Evolutionary conservation across 1,140 invertebrate species (phyloP), one percentile per base, ranked within the genome.

Genomic region (Antheraea mylitta): DNA sequence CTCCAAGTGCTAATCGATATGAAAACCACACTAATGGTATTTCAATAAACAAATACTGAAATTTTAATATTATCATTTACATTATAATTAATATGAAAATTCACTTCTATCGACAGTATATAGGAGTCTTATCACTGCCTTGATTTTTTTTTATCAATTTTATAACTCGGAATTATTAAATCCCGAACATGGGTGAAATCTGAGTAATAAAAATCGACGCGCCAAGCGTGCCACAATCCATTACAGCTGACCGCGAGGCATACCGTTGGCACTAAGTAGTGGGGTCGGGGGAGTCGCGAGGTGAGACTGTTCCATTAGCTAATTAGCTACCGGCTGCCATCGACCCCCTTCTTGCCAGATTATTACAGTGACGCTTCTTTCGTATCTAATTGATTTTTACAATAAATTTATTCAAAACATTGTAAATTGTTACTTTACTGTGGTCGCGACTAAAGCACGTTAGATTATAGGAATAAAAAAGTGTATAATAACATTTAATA

Each of bases 301-400:
- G 78, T 76, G 76, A 74, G 7, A 75, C 67, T 58, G 66, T 71
- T 87, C 89, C 89, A 91, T 91, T 89, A 89, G 82, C 83, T 89
- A 91, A 91, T 89, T 91, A 89, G 75, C 79, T 68, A 66, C 36
- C 75, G 67, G 45, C 45, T 66, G 75, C 80, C 72, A 75, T 53
- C 77, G 75, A 87, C 86, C 82, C 85, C 86, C 86, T 88, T 89
- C 86, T 83, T 88, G 71, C 87, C 86, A 89, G 87, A 89, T 90
- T 89, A 83, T 83, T 81, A 76, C 80, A 77, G 72, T 71, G 61
- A 16, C 64, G 71, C 75, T 82, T 79, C 86, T 87, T 81, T 81
- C 70, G 67, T 79, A 78, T 75, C 82, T 89, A 89, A 87, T 89
- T 87, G 88, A 80, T 30, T 83, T 79, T 75, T 71, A 58, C n/a